phyloP scores from a whole-genome alignment of 2,888 invertebrate genomes.

The Trissolcus japonicus region DNA sequence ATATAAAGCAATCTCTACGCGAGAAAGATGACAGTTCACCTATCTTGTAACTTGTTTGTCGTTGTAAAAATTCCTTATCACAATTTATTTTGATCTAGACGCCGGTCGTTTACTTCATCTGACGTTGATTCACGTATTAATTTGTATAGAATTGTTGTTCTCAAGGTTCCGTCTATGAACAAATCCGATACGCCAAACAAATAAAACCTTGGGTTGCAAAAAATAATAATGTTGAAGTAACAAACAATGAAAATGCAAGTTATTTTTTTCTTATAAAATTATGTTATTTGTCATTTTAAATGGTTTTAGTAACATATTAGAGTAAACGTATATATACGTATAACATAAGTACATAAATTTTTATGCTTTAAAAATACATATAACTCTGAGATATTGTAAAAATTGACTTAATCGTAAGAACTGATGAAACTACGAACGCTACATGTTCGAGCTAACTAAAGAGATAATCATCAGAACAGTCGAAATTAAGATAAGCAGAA shows the following conservation, averaged over 20 bases:
- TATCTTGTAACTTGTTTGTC: constrained; percentile 41
- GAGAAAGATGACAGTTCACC: constrained; percentile 27
- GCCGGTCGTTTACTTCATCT: constrained; percentile 38
- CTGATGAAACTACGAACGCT: neutral
- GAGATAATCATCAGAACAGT: no score
- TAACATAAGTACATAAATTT: constrained; percentile 32
- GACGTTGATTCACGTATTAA: neutral
- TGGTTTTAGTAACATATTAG: constrained; percentile 12
- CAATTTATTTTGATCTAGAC: constrained; percentile 25
- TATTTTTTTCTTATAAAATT: constrained; percentile 27
- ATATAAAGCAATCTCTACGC: neutral
- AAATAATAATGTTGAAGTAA: neutral
- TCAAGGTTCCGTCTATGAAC: no score
- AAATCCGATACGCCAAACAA: no score
- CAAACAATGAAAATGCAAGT: neutral
- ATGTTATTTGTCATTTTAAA: constrained; percentile 27
- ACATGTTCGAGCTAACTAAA: no score
- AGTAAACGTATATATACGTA: neutral
- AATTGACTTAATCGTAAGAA: neutral
- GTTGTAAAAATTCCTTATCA: constrained; percentile 43
- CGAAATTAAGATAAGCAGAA: no score
- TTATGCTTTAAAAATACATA: constrained; percentile 5
- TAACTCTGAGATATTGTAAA: constrained; percentile 2
- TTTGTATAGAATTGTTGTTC: no score
- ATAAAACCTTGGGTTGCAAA: no score